These are phyloP conservation scores for Cotesia vestalis DNA, from an alignment of 1,140 invertebrate genomes.

Conservation along the genomic window DNA sequence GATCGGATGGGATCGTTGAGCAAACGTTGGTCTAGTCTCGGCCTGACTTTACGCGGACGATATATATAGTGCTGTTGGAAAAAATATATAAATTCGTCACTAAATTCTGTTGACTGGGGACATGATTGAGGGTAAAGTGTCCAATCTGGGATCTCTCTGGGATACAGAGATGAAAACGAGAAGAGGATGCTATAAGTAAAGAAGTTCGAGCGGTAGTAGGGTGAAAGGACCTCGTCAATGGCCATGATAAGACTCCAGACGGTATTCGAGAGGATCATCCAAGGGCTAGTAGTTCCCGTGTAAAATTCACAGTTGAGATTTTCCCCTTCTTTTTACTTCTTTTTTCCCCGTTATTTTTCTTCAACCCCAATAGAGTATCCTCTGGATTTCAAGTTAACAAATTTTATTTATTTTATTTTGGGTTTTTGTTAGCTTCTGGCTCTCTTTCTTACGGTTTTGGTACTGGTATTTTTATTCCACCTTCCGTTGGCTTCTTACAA, in stretches of 20 bases:
- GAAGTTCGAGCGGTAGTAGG: too few species aligned
- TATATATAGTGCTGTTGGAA: not conserved
- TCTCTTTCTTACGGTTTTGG: not conserved
- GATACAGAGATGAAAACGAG: too few species aligned
- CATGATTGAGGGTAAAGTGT: slow-evolving; percentile 13
- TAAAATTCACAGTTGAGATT: slow-evolving; percentile 7
- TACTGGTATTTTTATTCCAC: not conserved
- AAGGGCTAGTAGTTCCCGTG: slow-evolving; percentile 9
- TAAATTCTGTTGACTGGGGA: not conserved
- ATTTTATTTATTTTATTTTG: slow-evolving; percentile 13
- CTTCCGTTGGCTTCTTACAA: slow-evolving; percentile 5
- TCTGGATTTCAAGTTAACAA: slow-evolving; percentile 12
- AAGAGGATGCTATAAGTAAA: too few species aligned
- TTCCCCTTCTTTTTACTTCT: slow-evolving; percentile 8
- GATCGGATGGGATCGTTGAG: slow-evolving; percentile 41
- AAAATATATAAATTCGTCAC: not conserved
- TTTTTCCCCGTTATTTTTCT: not conserved
- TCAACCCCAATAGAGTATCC: not conserved
- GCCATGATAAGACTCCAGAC: slow-evolving; percentile 28
- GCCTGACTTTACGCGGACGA: slow-evolving; percentile 8
- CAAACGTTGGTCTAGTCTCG: slow-evolving; percentile 39
- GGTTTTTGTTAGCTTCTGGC: not conserved
- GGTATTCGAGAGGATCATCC: slow-evolving; percentile 8
- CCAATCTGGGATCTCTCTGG: not conserved
- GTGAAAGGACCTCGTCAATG: slow-evolving; percentile 13